phyloP scores from a whole-genome alignment of 2,888 invertebrate genomes.

The Ectropis crepuscularia region DNA sequence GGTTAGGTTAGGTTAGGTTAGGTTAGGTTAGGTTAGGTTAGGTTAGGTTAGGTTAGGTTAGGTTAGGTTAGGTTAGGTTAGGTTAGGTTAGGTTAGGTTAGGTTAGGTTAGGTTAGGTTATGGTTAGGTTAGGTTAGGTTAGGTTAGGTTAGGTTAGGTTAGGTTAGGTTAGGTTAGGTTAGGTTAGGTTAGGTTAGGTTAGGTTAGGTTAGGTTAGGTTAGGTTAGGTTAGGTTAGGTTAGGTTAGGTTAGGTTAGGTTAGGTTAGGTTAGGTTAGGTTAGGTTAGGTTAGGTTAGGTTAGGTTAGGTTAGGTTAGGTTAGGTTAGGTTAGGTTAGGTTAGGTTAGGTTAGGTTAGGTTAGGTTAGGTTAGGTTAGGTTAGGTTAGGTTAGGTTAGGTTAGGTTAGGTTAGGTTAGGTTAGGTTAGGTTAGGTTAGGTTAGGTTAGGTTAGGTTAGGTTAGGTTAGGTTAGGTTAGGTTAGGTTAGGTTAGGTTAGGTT shows the following conservation, averaged over 20 bases:
- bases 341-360: constrained; percentile 19
- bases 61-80: constrained; percentile 43
- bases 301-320: constrained; percentile 21
- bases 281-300: constrained; percentile 30
- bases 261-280: constrained; percentile 31
- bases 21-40: constrained; percentile 19
- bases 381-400: constrained; percentile 24
- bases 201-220: constrained; percentile 30
- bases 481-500: constrained; percentile 40
- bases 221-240: constrained; percentile 35
- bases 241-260: constrained; percentile 34
- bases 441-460: constrained; percentile 34
- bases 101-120: constrained; percentile 39
- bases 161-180: constrained; percentile 30
- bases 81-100: constrained; percentile 40
- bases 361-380: constrained; percentile 6
- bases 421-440: constrained; percentile 29
- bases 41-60: constrained; percentile 39
- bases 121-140: constrained; percentile 25
- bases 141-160: constrained; percentile 34
- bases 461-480: constrained; percentile 36
- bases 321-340: constrained; percentile 23
- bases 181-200: constrained; percentile 32
- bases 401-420: constrained; percentile 34
- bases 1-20: constrained; percentile 29